Conservation (phyloP, 2,797 vertebrate genomes). For the Potorous gilbertii region DNA sequence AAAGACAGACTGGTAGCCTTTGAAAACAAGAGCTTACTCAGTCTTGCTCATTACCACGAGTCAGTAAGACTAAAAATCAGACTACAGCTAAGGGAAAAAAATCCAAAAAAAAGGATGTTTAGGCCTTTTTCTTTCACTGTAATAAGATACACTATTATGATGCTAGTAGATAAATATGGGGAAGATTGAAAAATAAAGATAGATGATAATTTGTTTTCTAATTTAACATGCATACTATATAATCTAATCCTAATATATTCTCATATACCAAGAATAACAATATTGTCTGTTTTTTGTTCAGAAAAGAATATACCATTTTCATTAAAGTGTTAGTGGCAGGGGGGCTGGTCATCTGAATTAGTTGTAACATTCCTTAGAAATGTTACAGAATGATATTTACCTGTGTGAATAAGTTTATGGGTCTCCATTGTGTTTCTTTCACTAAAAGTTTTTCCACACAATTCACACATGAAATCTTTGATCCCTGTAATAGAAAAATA, state of each 20-base stretch:
- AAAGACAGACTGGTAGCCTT: background rate
- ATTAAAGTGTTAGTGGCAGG: background rate
- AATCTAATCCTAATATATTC: background rate
- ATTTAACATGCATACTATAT: background rate
- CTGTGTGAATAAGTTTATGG: constrained; percentile 96
- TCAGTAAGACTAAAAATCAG: background rate
- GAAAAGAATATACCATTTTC: background rate
- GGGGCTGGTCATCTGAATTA: background rate
- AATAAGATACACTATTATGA: background rate
- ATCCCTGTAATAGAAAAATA: constrained; percentile 87
- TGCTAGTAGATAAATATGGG: background rate
- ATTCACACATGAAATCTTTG: constrained; percentile 99
- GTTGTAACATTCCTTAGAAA: background rate
- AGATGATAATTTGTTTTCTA: background rate
- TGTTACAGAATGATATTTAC: constrained; percentile 76
- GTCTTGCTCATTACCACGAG: background rate
- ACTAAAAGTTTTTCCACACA: constrained; percentile 99
- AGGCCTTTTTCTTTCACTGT: background rate
- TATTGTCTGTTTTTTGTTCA: background rate
- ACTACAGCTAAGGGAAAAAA: background rate
- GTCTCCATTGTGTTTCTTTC: constrained; percentile 98
- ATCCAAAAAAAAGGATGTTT: background rate
- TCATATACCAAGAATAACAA: background rate
- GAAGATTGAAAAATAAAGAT: background rate
- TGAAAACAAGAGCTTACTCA: background rate